These are phyloP conservation scores for Galeopsomyia nigrocyanea DNA, from an alignment of 2,888 invertebrate species.

Conservation along the genomic window DNA sequence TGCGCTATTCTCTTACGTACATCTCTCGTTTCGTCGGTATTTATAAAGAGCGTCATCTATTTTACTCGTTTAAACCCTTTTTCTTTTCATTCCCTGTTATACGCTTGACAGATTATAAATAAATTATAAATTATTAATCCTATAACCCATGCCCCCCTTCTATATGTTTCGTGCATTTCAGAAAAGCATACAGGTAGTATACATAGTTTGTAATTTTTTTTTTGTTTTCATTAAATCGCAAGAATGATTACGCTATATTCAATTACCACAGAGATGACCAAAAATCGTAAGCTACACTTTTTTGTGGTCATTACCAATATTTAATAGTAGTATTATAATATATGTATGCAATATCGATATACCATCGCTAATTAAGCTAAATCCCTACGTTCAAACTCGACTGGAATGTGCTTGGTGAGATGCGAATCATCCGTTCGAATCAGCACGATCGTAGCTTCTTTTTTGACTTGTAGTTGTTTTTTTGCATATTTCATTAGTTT, in stretches of 20 bases:
- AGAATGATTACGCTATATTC: constrained; percentile 58
- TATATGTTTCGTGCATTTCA: constrained; percentile 91
- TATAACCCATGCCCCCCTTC: constrained; percentile 75
- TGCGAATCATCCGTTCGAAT: constrained; percentile 44
- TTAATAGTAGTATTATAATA: constrained; percentile 56
- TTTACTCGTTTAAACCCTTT: constrained; percentile 12
- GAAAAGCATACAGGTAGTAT: constrained; percentile 82
- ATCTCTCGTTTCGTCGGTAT: constrained; percentile 36
- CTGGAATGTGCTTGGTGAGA: constrained; percentile 64
- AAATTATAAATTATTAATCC: constrained; percentile 68
- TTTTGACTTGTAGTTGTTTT: constrained; percentile 34
- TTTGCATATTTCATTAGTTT: constrained; percentile 24
- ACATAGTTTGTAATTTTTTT: constrained; percentile 57
- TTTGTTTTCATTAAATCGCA: constrained; percentile 56
- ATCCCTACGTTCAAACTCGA: constrained; percentile 63
- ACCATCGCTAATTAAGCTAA: constrained; percentile 63
- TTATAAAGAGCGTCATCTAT: constrained; percentile 46
- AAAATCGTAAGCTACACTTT: constrained; percentile 58
- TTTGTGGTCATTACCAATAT: constrained; percentile 60
- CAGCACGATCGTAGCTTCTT: constrained; percentile 25
- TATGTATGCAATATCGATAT: constrained; percentile 59
- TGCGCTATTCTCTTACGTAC: constrained; percentile 31
- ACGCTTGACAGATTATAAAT: constrained; percentile 65
- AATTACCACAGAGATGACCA: constrained; percentile 61
- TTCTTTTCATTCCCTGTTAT: constrained; percentile 50